These are phyloP conservation scores for Listronotus bonariensis DNA, from an alignment of 1,140 invertebrate genomes.

Conservation along the genomic window DNA sequence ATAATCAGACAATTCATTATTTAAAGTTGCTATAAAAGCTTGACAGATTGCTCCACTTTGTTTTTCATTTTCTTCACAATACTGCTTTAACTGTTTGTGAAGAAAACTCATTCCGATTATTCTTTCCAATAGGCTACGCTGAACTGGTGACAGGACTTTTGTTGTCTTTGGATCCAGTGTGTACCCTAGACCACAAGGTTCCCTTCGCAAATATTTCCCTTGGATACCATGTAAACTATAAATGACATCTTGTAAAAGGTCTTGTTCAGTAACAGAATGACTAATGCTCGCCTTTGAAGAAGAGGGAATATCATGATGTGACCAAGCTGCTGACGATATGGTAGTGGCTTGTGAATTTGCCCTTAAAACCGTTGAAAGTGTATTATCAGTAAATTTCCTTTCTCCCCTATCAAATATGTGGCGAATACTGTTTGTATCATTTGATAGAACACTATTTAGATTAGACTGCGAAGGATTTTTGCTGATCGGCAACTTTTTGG, in stretches of 20 bases:
- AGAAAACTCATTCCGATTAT: slow-evolving; percentile 86
- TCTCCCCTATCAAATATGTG: slow-evolving; percentile 35
- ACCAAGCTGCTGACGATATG: slow-evolving; percentile 38
- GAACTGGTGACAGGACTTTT: slow-evolving; percentile 49
- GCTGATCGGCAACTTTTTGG: slow-evolving; percentile 9
- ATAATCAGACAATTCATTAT: slow-evolving; percentile 84
- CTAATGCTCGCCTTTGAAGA: slow-evolving; percentile 36
- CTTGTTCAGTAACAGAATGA: slow-evolving; percentile 44
- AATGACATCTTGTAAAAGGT: slow-evolving; percentile 76
- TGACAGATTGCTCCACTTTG: slow-evolving; percentile 67
- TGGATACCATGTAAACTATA: slow-evolving; percentile 83
- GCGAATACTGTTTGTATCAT: slow-evolving; percentile 29
- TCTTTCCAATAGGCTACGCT: slow-evolving; percentile 67
- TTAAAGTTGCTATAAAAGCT: slow-evolving; percentile 83
- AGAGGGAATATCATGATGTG: slow-evolving; percentile 36
- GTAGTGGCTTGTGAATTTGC: slow-evolving; percentile 39
- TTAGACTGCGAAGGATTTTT: slow-evolving; percentile 7
- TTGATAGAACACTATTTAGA: slow-evolving; percentile 18
- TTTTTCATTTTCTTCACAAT: slow-evolving; percentile 69
- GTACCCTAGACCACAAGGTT: slow-evolving; percentile 67
- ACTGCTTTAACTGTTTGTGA: slow-evolving; percentile 76
- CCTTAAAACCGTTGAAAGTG: slow-evolving; percentile 21
- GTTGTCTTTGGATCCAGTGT: slow-evolving; percentile 66
- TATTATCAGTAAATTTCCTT: slow-evolving; percentile 33
- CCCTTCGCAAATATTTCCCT: slow-evolving; percentile 73